A percentile compares a stretch with the other conserved stretches of the same genome.
Evolutionary conservation across 2,797 vertebrate species (phyloP).

Genomic region (Acanthis flammea): DNA sequence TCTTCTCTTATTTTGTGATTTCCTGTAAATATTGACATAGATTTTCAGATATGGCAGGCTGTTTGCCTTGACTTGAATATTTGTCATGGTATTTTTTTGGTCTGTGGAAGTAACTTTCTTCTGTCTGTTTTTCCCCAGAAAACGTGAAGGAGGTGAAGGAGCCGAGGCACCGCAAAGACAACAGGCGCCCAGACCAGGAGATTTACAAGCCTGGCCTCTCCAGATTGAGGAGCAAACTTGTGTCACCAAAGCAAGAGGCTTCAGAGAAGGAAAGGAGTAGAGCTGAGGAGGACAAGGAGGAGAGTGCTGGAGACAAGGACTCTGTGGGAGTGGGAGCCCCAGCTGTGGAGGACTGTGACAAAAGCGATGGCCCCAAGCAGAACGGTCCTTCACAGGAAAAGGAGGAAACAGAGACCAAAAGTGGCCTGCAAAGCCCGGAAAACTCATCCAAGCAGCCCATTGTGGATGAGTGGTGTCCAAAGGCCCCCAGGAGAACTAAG

Average conservation of each 20-base stretch:
- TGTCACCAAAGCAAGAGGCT: conserved; percentile 56
- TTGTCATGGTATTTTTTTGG: accelerated
- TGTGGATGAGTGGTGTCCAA: conserved; percentile 63
- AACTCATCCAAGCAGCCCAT: not conserved
- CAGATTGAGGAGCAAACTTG: conserved; percentile 72
- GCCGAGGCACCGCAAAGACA: conserved; percentile 80
- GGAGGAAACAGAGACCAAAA: conserved; percentile 11
- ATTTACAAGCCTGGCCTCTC: conserved; percentile 83
- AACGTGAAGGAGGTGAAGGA: conserved; percentile 78
- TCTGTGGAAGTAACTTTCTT: not conserved
- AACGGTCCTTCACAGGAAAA: conserved; percentile 33
- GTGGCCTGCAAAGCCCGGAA: conserved; percentile 26
- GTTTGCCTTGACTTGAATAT: not conserved
- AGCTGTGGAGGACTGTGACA: not conserved
- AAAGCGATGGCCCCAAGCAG: conserved; percentile 42
- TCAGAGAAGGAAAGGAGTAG: conserved; percentile 19
- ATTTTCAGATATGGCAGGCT: not conserved
- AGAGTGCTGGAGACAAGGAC: not conserved
- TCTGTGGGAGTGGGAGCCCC: not conserved
- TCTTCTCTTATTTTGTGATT: not conserved
- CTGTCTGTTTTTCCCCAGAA: conserved; percentile 47
- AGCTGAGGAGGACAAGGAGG: conserved; percentile 47
- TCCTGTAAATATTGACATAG: accelerated
- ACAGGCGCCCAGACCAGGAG: conserved; percentile 84
- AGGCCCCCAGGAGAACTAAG: conserved; percentile 77